Base-by-base conservation (phyloP, 2,797 vertebrate species). In the Schizopygopsis pylzovi region DNA sequence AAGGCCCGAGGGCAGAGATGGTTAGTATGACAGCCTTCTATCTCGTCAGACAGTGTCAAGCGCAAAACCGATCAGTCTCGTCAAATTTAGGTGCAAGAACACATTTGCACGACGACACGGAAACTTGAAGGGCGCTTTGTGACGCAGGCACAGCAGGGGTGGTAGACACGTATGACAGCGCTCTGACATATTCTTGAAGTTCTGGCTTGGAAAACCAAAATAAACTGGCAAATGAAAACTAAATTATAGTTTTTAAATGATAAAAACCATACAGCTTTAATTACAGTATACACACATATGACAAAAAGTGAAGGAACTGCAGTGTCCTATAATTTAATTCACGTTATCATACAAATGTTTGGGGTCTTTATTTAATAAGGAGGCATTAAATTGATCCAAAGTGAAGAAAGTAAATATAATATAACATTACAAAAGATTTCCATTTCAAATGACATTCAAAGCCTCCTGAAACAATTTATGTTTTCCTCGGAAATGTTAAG, bases 1-100 rank as follows among this genome's bases (percentile, higher is more conserved):
- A 71, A 83, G 47, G 71, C 82, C 65, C 10, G 25, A 63, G 63
- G 81, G 77, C 63, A 67, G 71, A 86, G 68, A 67, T 70, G 78
- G 85, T 15, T 61, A 59, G 41, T 54, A 65, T 77, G 81, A 84
- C 80, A 79, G 59, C 18, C 37, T 54, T 79, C 63, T 43, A 72
- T 88, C 76, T 70, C 37, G 16, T 67, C 72, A 70, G 28, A 83
- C 82, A 65, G 71, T 13, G 28, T 45, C 59, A 18, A 52, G 43
- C 3, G 28, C 71, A 76, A 65, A 83, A 76, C 54, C 56, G 18
- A 76, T 83, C 71, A 63, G 75, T 70, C 75, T 70, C 25, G 47
- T 84, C 63, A 70, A 56, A 68, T 79, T 45, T 79, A 43, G 49
- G 39, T 75, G 15, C 28, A 41, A 76, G 78, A 68, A 52, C 54